Conservation (phyloP, 2,113 vertebrate species). For the Oenanthe melanoleuca region DNA sequence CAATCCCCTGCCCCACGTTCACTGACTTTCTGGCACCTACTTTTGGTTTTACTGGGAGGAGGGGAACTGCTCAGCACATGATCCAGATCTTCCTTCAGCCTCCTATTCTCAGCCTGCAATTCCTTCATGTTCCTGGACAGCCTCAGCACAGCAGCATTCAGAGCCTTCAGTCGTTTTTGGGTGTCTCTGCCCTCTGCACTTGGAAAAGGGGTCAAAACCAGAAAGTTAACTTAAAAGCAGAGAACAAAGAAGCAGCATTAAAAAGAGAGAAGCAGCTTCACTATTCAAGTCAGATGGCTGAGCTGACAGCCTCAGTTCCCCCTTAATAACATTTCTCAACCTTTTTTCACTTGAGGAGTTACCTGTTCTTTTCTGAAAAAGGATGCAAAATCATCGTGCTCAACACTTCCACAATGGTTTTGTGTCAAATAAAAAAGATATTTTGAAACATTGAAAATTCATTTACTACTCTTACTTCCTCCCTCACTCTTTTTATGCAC, state of each 20-base stretch:
- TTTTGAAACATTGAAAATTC: neutral
- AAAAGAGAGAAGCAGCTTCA: neutral
- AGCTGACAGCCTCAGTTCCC: neutral
- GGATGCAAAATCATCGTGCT: neutral
- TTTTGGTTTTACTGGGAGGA: conserved; percentile 71
- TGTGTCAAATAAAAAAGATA: neutral
- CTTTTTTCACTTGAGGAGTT: neutral
- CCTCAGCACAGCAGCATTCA: conserved; percentile 80
- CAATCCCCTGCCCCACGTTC: fast-evolving
- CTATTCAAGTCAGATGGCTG: neutral
- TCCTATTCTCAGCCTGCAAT: conserved; percentile 84
- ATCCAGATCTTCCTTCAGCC: conserved; percentile 82
- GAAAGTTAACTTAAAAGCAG: conserved; percentile 14
- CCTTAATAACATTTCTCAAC: neutral
- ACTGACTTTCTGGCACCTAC: conserved; percentile 37
- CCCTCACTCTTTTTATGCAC: neutral
- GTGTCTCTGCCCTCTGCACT: conserved; percentile 79
- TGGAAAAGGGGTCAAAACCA: neutral
- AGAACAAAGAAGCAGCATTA: neutral
- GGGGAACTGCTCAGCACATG: conserved; percentile 71
- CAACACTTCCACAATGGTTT: neutral
- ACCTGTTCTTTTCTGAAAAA: neutral
- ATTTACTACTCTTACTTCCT: neutral
- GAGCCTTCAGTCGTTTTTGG: conserved; percentile 78
- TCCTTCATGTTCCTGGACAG: conserved; percentile 84